Evolutionary conservation across 1,140 invertebrate genomes (phyloP), one percentile per base, ranked within the genome.

Genomic region (Aphaenogaster ashmeadi): DNA sequence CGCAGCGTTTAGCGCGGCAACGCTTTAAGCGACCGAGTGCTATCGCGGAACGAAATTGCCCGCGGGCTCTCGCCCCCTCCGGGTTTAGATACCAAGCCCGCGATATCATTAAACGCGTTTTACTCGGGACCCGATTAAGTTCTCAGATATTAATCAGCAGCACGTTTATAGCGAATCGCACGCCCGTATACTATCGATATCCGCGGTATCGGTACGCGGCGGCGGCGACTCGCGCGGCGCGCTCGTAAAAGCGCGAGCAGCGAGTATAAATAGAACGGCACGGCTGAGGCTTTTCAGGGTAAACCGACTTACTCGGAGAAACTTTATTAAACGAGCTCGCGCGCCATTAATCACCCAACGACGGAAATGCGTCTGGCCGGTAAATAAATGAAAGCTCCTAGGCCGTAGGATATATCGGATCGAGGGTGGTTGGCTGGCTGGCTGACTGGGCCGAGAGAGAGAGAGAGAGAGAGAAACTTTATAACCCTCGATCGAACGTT

Each of bases 301-400:
- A 71, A 84, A 75, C 54, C 54, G 80, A 84, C 80, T 62, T 75
- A 74, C 67, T 58, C 41, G 27, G 69, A 74, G 54, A 75, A 74
- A 60, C 69, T 84, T 84, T 75, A 75, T 84, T 75, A 84, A 84
- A 84, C 67, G 80, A 44, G 8, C 27, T 44, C 18, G 41, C 69
- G 41, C 69, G 80, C 69, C 69, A 75, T 84, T 75, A 84, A 84
- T 84, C 80, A 84, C 74, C 74, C 47, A 79, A 52, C 71, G 74
- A 86, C 60, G 83, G 83, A 86, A 77, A 66, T 66, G 74, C 74
- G 83, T 66, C 83, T 79, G 72, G 58, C 36, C 74, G 75, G 21
- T 64, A 86, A 86, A 79, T 77, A 86, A 86, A 79, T 64, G 75
- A 66, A 86, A 86, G 60, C 47, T 77, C 38, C 66, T 62, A 47